Percentiles rank a stretch among this genome's conserved stretches.
Evolutionary conservation across 2,888 invertebrate species (phyloP).

Genomic region (Odontomyia ornata): DNA sequence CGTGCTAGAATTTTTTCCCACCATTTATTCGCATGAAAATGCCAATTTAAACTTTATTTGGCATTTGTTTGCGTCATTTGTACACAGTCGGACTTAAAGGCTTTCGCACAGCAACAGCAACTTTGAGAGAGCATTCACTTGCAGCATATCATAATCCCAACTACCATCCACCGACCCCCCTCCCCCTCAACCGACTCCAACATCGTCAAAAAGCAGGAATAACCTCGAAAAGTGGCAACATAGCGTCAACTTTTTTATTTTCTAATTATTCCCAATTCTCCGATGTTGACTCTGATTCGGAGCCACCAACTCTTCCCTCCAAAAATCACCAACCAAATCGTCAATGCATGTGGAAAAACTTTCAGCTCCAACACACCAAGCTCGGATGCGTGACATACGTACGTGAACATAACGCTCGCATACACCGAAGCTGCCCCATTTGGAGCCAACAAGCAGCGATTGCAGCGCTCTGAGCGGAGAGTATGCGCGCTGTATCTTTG

Average conservation of each 20-base stretch:
- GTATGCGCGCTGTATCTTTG: not conserved
- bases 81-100: not conserved
- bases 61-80: conserved; percentile 3
- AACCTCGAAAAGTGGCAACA: not conserved
- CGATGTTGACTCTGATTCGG: not conserved
- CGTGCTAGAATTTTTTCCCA: not conserved
- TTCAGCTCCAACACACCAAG: not conserved
- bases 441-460: not conserved
- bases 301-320: conserved; percentile 7
- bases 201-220: not conserved
- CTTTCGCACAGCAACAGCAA: conserved; percentile 1
- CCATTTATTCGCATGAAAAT: not conserved
- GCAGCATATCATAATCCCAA: not conserved
- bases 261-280: not conserved
- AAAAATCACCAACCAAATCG: not conserved
- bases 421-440: not conserved
- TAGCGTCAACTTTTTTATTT: not conserved
- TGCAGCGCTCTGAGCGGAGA: not conserved
- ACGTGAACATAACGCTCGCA: not conserved
- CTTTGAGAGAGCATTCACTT: not conserved
- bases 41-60: not conserved
- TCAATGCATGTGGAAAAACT: not conserved
- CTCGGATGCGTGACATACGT: not conserved
- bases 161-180: not conserved
- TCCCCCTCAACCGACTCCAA: not conserved